Conservation (phyloP, 2,888 invertebrate genomes). For the Lasiommata megera region DNA sequence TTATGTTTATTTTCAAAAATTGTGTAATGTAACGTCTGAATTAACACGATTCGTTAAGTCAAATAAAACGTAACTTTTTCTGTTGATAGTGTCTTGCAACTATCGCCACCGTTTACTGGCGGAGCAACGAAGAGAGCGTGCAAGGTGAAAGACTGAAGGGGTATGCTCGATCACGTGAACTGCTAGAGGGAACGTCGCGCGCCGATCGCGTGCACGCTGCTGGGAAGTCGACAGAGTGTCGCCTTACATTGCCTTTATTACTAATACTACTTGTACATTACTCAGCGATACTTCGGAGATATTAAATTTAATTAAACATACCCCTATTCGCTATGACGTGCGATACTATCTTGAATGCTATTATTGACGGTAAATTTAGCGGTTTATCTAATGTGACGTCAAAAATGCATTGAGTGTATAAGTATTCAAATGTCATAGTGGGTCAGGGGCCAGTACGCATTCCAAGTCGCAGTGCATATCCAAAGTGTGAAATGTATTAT, state of each 20-base stretch:
- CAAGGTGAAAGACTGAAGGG: conserved; percentile 88
- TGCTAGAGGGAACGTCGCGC: conserved; percentile 84
- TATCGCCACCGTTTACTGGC: conserved; percentile 92
- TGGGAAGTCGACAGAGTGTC: conserved; percentile 53
- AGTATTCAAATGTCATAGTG: neutral
- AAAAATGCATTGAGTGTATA: neutral
- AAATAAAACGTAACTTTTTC: neutral
- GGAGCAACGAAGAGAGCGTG: conserved; percentile 93
- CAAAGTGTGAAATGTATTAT: conserved; percentile 15
- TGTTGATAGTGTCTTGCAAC: conserved; percentile 88
- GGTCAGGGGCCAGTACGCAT: conserved; percentile 2
- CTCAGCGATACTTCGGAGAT: conserved; percentile 2
- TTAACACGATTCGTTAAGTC: no score
- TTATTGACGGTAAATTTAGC: neutral
- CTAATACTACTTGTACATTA: conserved; percentile 33
- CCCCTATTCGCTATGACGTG: neutral
- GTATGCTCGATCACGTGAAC: conserved; percentile 89
- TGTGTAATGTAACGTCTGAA: no score
- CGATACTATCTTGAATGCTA: neutral
- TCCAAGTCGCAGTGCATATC: conserved; percentile 16
- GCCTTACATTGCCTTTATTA: conserved; percentile 37
- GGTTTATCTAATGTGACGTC: neutral
- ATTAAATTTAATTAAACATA: neutral
- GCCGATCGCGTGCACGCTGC: conserved; percentile 89
- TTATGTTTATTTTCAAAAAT: no score